These are phyloP conservation scores for Galeruca laticollis DNA, from an alignment of 2,888 invertebrate species.

Conservation along the genomic window DNA sequence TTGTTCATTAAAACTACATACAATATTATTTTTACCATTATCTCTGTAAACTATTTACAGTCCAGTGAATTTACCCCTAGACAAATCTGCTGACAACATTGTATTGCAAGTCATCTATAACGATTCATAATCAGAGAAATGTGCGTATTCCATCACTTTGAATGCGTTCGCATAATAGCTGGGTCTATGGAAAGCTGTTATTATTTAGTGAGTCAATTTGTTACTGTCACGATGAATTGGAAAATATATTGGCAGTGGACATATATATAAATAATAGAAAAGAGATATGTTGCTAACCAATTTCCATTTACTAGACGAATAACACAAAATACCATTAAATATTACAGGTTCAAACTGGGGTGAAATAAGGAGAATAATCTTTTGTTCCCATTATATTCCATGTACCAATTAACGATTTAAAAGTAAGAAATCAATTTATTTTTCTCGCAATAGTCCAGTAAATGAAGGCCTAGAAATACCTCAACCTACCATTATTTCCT, in stretches of 20 bases:
- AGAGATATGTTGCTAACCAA: not conserved
- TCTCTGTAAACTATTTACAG: too few species aligned
- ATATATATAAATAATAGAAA: not conserved
- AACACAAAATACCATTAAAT: not conserved
- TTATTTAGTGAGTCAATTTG: conserved; percentile 33
- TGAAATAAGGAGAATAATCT: too few species aligned
- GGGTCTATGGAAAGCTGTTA: conserved; percentile 33
- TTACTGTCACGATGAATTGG: conserved; percentile 24
- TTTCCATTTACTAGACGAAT: not conserved
- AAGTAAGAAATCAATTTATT: too few species aligned
- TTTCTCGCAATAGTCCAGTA: too few species aligned
- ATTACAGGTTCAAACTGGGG: too few species aligned
- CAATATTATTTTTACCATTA: too few species aligned
- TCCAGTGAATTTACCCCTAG: not conserved
- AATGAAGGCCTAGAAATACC: too few species aligned
- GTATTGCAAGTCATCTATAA: conserved; percentile 16
- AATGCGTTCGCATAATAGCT: conserved; percentile 36
- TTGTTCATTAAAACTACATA: too few species aligned
- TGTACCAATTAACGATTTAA: too few species aligned
- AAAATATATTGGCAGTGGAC: conserved; percentile 13
- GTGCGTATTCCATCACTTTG: conserved; percentile 35
- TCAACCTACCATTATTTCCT: too few species aligned
- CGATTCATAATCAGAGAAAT: conserved; percentile 23
- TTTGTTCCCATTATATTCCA: too few species aligned
- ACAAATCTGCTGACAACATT: conserved; percentile 13